These are phyloP conservation scores for Trichonephila clavata DNA, from an alignment of 1,140 invertebrate genomes.

Conservation along the genomic window DNA sequence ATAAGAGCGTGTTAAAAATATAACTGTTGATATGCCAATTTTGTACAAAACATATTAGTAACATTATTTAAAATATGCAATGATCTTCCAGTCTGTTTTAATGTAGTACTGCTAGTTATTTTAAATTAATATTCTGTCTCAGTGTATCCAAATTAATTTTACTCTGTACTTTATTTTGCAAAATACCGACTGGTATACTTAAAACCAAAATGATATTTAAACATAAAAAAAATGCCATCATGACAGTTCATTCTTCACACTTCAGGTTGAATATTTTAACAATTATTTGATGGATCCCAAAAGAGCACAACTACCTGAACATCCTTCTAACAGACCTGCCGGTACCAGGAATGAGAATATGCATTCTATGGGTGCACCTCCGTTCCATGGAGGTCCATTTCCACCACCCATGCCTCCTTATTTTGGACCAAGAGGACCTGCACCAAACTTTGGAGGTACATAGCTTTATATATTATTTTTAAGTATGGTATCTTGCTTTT, in stretches of 20 bases:
- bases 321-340: slow-evolving; percentile 85
- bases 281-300: slow-evolving; percentile 98
- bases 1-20: too few species aligned
- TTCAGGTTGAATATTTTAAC: slow-evolving; percentile 94
- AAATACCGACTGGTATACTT: too few species aligned
- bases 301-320: slow-evolving; percentile 95
- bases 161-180: too few species aligned
- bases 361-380: slow-evolving; percentile 44
- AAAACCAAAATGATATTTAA: too few species aligned
- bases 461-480: neutral
- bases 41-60: too few species aligned
- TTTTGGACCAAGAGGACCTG: slow-evolving; percentile 73
- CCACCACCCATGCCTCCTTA: slow-evolving; percentile 73
- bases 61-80: too few species aligned
- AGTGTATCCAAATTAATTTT: too few species aligned
- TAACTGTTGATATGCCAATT: too few species aligned
- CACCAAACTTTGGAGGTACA: slow-evolving; percentile 68
- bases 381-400: slow-evolving; percentile 73
- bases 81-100: too few species aligned
- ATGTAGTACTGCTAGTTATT: too few species aligned
- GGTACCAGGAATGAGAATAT: slow-evolving; percentile 64
- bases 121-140: too few species aligned
- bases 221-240: too few species aligned
- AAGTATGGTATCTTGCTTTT: neutral
- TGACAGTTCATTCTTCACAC: neutral